Base-by-base conservation (phyloP, 1,140 invertebrate species). In the Leguminivora glycinivorella region DNA sequence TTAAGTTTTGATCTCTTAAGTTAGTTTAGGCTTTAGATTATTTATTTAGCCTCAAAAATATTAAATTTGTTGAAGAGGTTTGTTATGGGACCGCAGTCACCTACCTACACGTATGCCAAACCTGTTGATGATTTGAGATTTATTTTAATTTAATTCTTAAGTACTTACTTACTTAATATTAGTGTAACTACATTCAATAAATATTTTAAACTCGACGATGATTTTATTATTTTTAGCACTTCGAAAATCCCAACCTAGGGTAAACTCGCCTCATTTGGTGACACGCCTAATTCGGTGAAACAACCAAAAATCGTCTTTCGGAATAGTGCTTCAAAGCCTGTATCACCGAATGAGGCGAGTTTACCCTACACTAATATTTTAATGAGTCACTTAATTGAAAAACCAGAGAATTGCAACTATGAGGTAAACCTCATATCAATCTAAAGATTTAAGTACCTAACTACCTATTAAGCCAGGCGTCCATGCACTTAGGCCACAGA, bases 1-100 rank as follows among this genome's bases (percentile, higher is more conserved):
- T 81, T 81, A 88, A 85, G 81, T 77, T 84, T 85, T 90, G 87
- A 89, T 89, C 87, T 90, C 88, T 84, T 85, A 86, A 84, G 77
- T 83, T 87, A 88, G 84, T 87, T 84, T 80, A 80, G 72, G 58
- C 75, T 82, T 74, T 74, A 74, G 72, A 74, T 76, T 80, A 80
- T 83, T 84, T 85, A 78, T 82, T 82, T 81, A 81, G 77, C 77
- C 79, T 75, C 76, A 70, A 75, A 79, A 74, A 73, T 69, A 73
- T 76, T 78, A 72, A 52, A 72, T 74, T 26, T 67, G 19, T 43
- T 29, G 4, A 43, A 43, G 66, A 67, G 66, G 31, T 67, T 38
- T 29, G 9, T 14, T 63, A 29, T 63, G 58, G 58, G 58, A 63
- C 58, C 58, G 26, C 58, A 29, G n/a, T 29, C 24, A 63, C 25